phyloP scores from a whole-genome alignment of 2,888 invertebrate genomes.

The Chloroclysta siterata region DNA sequence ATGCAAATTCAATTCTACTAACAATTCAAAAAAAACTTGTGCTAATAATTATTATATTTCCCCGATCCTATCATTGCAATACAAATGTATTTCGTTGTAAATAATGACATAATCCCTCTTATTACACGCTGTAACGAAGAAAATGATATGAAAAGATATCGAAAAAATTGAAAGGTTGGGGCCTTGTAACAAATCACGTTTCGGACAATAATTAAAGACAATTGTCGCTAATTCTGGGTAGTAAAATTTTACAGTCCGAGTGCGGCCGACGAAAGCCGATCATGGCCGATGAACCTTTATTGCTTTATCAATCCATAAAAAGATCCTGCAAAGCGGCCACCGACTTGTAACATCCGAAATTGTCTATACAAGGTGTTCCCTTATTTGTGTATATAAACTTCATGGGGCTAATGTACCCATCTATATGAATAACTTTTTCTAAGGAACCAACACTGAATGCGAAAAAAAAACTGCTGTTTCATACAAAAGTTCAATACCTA shows the following conservation, averaged over 20 bases:
- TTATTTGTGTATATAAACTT: no score
- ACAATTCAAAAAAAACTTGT: conserved; percentile 5
- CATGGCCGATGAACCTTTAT: conserved; percentile 41
- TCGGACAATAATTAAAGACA: conserved; percentile 54
- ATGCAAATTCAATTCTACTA: background rate
- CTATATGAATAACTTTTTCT: no score
- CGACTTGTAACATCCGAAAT: background rate
- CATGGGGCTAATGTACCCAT: no score
- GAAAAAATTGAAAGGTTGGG: conserved; percentile 52
- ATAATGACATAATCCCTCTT: conserved; percentile 45
- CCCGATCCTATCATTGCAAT: conserved; percentile 27
- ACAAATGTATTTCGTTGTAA: conserved; percentile 33
- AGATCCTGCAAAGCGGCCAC: background rate
- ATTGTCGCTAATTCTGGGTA: conserved; percentile 71
- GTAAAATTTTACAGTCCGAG: conserved; percentile 72
- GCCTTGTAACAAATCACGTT: conserved; percentile 56
- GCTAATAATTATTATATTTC: conserved; percentile 21
- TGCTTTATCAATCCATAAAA: conserved; percentile 45
- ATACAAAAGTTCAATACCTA: no score
- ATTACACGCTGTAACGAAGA: conserved; percentile 61
- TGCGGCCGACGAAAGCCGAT: conserved; percentile 34
- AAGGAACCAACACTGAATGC: no score
- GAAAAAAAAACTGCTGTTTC: no score
- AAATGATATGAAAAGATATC: conserved; percentile 53
- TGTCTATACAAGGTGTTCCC: no score